Evolutionary conservation across 2,888 invertebrate genomes (phyloP), one percentile per base, ranked within the genome.

Genomic region (Macrophya annulata): DNA sequence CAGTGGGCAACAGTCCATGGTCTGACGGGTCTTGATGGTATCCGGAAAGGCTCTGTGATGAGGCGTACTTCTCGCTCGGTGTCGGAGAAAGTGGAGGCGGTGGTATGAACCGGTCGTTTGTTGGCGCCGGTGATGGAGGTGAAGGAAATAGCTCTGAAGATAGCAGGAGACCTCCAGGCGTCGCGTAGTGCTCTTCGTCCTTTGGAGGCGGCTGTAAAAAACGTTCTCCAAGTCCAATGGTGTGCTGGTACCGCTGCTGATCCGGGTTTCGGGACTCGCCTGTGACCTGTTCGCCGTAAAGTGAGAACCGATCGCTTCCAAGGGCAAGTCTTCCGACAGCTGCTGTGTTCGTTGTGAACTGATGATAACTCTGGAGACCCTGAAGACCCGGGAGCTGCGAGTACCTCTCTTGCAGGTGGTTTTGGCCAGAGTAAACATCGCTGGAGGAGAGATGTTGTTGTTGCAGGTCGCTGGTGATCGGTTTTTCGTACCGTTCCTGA

Each of bases 11-110:
- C 89, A 90, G 87, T 8, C 15, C 65, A 40, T 25, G 48, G 8
- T 81, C 59, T 43, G 51, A 15, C 10, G n/a, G 85, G 82, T 87
- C 85, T 86, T 88, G 79, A 87, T 86, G 86, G 87, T 92, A 92
- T 88, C 90, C 90, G 89, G 91, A 90, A 88, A 93, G 88, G 85
- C 92, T 92, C 86, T 92, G 92, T 68, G 91, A 91, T 48, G 92
- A 93, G 86, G 92, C 91, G 85, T 92, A 93, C 88, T 93, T 92
- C 87, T 93, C 93, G 89, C 95, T 94, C 12, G 92, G 92, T 21
- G 91, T 91, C 87, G 92, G 93, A 85, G 95, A 95, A 92, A 96
- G 96, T 91, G 96, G 95, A 90, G 96, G 93, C 91, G 96, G 96
- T 82, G 96, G 96, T 89, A 96, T 95, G 90, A 94, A 95, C 79